These are phyloP conservation scores for Rhodinocichla rosea DNA, from an alignment of 2,113 vertebrate genomes.

Conservation along the genomic window DNA sequence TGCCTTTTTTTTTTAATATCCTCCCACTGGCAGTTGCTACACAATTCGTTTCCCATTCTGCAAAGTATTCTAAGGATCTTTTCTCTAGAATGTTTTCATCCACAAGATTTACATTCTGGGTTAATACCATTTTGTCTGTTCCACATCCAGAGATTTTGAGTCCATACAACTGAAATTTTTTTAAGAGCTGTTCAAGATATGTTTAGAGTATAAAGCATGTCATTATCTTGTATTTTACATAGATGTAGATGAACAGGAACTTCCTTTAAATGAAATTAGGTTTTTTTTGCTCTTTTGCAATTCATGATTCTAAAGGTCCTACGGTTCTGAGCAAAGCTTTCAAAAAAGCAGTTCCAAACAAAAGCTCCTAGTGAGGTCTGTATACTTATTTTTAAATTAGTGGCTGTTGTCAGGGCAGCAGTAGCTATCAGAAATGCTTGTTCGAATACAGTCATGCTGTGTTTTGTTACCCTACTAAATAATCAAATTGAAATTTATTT, in stretches of 20 bases:
- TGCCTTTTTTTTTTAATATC: background rate
- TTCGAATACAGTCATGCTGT: background rate
- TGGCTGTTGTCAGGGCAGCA: background rate
- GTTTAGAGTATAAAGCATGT: background rate
- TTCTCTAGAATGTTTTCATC: background rate
- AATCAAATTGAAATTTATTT: background rate
- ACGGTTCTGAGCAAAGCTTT: background rate
- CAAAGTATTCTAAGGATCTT: background rate
- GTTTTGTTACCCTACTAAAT: background rate
- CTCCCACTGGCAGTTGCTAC: background rate
- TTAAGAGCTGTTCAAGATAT: background rate
- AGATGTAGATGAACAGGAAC: background rate
- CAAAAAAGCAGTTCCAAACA: background rate
- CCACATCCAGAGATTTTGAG: background rate
- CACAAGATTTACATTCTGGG: background rate
- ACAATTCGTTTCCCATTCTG: background rate
- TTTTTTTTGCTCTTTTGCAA: background rate
- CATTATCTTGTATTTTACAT: background rate
- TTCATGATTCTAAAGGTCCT: background rate
- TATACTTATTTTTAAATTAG: slow-evolving; percentile 9
- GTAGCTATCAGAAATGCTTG: background rate
- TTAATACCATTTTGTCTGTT: background rate
- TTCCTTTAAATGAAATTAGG: background rate
- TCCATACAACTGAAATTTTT: background rate
- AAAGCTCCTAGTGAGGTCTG: background rate